phyloP scores from a whole-genome alignment of 2,888 invertebrate species.

The Thyatira batis region DNA sequence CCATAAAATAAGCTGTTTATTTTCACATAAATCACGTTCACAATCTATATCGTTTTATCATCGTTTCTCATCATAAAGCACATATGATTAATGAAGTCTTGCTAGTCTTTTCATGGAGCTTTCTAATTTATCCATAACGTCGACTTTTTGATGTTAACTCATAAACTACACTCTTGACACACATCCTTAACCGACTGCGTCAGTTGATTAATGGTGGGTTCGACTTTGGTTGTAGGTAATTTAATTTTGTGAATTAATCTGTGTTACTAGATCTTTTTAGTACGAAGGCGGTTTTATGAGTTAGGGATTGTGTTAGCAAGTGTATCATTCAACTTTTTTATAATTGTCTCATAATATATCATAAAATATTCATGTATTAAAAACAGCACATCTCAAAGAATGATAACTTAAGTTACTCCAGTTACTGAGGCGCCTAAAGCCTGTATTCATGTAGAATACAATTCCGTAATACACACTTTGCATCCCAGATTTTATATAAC shows the following conservation, averaged over 20 bases:
- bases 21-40: background rate
- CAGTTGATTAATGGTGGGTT: slow-evolving; percentile 1
- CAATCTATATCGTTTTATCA: slow-evolving; percentile 5
- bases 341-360: too few relatives aligned
- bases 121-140: slow-evolving; percentile 35
- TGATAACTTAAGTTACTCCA: background rate
- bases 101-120: slow-evolving; percentile 21
- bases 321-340: too few relatives aligned
- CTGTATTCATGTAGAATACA: background rate
- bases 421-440: background rate
- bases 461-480: background rate
- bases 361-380: too few relatives aligned
- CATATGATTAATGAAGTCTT: slow-evolving; percentile 36
- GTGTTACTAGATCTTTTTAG: background rate
- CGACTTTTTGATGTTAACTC: slow-evolving; percentile 32
- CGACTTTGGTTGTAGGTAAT: background rate
- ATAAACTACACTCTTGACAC: slow-evolving; percentile 7
- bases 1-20: too few relatives aligned
- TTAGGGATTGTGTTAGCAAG: too few relatives aligned
- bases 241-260: background rate
- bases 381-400: too few relatives aligned
- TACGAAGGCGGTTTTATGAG: background rate
- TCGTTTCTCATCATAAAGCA: slow-evolving; percentile 15
- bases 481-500: slow-evolving; percentile 19
- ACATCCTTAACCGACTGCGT: background rate